Evolutionary conservation across 2,113 vertebrate genomes (phyloP), one percentile per base, ranked within the genome.

Genomic region (Propithecus coquereli): DNA sequence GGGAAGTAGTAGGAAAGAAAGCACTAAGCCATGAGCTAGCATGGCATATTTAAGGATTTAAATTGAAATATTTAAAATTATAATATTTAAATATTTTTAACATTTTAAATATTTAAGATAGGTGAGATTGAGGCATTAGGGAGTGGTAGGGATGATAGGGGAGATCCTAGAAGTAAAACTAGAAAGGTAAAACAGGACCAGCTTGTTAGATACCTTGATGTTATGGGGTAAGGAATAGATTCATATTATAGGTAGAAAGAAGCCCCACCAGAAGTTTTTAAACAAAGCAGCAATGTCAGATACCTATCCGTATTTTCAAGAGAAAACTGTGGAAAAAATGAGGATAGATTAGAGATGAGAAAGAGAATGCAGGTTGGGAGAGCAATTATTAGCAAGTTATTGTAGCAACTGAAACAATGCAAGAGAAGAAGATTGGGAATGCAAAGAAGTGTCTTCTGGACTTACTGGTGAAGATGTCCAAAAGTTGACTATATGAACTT

Each of bases 81-180:
- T 16, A 47, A 76, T 32, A 76, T 76, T 76, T 45, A 74, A 45
- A 43, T 74, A 27, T 45, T 74, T 74, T 30, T 43, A 71, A 23
- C 40, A 27, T 43, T 76, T 76, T 47, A 47, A 30, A 32, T 32
- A 47, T 76, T 45, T 47, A 89, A 52, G 27, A 63, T 11, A 87
- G 22, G 23, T 96, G 27, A 16, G 45, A 65, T 11, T 66, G 84
- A 92, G 30, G 32, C 66, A 9, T 76, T 66, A 59, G 52, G 3
- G 32, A 87, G 52, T 8, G 14, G 4, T 65, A 32, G 3, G 59
- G 76, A 77, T 61, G 16, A 84, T 12, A n/a, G 7, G 25, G 6
- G 32, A 94, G 17, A n/a, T 80, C 90, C 43, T 34, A 94, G 54
- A 88, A 76, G 61, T 68, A 79, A 95, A 98, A 93, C 5, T 54